A percentile compares a stretch with the other conserved stretches of the same genome.
These are phyloP conservation scores for Poliocrania exsul DNA, from an alignment of 2,797 vertebrate genomes.

Conservation along the genomic window DNA sequence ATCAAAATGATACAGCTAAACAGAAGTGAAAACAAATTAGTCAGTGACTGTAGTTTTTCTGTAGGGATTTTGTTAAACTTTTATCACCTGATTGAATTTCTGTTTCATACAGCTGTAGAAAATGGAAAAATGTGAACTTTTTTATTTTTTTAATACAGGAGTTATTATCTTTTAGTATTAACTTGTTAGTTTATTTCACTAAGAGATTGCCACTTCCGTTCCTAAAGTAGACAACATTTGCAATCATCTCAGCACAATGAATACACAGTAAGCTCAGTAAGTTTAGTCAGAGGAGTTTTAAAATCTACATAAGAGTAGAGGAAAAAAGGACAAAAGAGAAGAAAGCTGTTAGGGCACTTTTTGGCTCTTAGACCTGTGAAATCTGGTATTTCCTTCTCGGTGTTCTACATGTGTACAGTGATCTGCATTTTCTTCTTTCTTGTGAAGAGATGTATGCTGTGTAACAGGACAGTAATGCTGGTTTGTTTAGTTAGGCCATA, in stretches of 20 bases:
- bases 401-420: neutral
- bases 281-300: neutral
- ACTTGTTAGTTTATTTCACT: neutral
- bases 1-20: slow-evolving; percentile 35
- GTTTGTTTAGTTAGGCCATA: neutral
- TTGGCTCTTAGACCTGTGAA: neutral
- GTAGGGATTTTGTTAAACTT: slow-evolving; percentile 47
- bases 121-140: neutral
- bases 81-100: neutral
- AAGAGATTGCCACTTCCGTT: neutral
- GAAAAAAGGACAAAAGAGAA: neutral
- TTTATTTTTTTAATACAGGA: neutral
- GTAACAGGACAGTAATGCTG: neutral
- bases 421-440: neutral
- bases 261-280: neutral
- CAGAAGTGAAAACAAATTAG: slow-evolving; percentile 32
- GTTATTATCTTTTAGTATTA: neutral
- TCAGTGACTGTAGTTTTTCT: slow-evolving; percentile 2
- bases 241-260: neutral
- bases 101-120: neutral
- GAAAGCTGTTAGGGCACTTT: neutral
- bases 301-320: neutral
- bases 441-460: neutral
- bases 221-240: neutral
- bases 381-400: neutral